Conservation (phyloP, 2,113 vertebrate genomes). For the Bambusicola thoracicus region DNA sequence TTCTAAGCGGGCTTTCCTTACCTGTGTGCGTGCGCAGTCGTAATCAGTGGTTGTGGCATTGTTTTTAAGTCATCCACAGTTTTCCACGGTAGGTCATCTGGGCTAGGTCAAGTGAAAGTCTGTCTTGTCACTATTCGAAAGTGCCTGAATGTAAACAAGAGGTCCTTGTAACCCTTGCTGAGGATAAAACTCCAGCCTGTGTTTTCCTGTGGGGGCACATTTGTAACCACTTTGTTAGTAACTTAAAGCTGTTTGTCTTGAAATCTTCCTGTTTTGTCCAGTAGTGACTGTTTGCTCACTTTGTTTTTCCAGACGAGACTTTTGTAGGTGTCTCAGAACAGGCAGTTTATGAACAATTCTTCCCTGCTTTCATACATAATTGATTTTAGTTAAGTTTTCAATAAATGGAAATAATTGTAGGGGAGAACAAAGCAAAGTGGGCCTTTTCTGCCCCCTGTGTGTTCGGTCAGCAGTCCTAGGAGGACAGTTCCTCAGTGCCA, state of each 20-base stretch:
- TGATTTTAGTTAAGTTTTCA: not conserved
- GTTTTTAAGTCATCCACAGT: not conserved
- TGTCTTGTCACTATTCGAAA: not conserved
- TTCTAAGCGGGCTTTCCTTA: not conserved
- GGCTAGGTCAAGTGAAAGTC: not conserved
- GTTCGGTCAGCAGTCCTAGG: not conserved
- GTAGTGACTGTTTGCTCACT: not conserved
- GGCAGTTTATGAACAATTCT: not conserved
- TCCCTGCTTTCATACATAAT: not conserved
- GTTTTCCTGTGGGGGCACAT: not conserved
- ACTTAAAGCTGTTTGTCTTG: constrained; percentile 37
- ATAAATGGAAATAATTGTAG: not conserved
- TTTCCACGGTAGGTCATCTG: not conserved
- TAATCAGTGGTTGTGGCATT: accelerated
- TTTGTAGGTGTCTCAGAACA: constrained; percentile 27
- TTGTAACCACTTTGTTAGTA: not conserved
- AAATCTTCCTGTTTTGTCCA: constrained; percentile 68
- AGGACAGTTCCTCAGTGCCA: not conserved
- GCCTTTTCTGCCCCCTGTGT: accelerated
- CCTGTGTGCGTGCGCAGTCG: not conserved
- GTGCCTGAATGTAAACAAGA: not conserved
- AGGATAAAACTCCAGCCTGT: not conserved
- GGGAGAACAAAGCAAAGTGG: not conserved
- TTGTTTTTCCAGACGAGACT: constrained; percentile 26
- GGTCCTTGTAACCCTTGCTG: not conserved